A percentile compares a stretch with the other conserved stretches of the same genome.
These are phyloP conservation scores for Tachystola acroxantha DNA, from an alignment of 2,888 invertebrate species.

Conservation along the genomic window DNA sequence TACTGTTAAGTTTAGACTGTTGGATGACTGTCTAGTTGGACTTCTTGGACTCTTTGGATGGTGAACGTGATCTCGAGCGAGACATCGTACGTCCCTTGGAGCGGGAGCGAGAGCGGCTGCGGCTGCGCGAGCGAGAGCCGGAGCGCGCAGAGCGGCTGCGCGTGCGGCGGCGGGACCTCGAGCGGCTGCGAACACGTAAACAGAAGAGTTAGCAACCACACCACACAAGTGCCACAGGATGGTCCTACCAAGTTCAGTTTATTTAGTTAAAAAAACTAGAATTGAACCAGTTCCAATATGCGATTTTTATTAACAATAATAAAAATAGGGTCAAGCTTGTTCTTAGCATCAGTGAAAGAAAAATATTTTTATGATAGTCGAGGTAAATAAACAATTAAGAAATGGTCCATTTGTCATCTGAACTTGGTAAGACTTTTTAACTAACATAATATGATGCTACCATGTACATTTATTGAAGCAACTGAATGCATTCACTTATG, in stretches of 20 bases:
- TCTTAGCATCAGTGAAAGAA: too few species aligned
- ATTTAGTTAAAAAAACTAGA: not conserved
- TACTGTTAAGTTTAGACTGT: not conserved
- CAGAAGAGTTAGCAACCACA: conserved; percentile 7
- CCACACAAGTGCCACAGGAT: not conserved
- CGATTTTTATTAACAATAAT: too few species aligned
- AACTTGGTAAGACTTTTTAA: too few species aligned
- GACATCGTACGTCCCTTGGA: conserved; percentile 71
- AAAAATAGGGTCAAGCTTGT: too few species aligned
- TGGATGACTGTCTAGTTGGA: conserved; percentile 42
- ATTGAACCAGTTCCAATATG: too few species aligned
- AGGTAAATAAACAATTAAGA: too few species aligned
- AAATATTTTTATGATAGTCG: too few species aligned
- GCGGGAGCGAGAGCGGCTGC: conserved; percentile 67
- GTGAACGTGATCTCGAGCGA: conserved; percentile 67
- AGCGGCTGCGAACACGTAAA: conserved; percentile 62
- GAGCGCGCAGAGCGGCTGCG: conserved; percentile 78
- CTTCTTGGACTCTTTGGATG: conserved; percentile 72
- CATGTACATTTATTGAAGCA: too few species aligned
- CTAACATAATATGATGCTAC: too few species aligned
- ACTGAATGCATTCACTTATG: too few species aligned
- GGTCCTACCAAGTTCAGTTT: not conserved
- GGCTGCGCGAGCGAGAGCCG: conserved; percentile 66
- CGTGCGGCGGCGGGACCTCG: conserved; percentile 80
- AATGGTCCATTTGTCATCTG: too few species aligned